Evolutionary conservation across 2,797 vertebrate genomes (phyloP).

Genomic region (Oophaga sylvatica): DNA sequence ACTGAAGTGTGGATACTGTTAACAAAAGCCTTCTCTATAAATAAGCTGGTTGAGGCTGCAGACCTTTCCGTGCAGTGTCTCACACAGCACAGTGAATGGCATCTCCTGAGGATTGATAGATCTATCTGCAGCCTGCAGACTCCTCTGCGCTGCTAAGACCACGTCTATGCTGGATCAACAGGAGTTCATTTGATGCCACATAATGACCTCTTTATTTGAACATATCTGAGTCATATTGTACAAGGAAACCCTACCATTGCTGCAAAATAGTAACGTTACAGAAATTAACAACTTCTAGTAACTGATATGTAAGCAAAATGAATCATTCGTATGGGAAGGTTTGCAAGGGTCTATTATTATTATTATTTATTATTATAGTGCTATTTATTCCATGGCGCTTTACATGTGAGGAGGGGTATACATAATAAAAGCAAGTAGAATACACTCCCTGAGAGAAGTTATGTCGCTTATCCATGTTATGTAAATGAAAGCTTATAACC

Average conservation of each 20-base stretch:
- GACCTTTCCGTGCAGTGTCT: conserved; percentile 12
- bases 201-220: conserved; percentile 26
- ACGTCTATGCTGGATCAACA: conserved; percentile 18
- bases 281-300: background rate
- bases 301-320: background rate
- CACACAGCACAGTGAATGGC: conserved; percentile 23
- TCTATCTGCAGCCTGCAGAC: conserved; percentile 14
- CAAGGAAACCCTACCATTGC: background rate
- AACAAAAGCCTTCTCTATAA: conserved; percentile 30
- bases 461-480: too few relatives aligned
- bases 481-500: too few relatives aligned
- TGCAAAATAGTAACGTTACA: background rate
- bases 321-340: background rate
- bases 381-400: too few relatives aligned
- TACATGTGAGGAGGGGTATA: too few relatives aligned
- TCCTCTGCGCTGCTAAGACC: conserved; percentile 1
- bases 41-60: background rate
- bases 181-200: conserved; percentile 7
- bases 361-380: too few relatives aligned
- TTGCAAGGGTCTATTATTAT: background rate
- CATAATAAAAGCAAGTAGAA: too few relatives aligned
- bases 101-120: background rate
- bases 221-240: background rate
- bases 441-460: too few relatives aligned
- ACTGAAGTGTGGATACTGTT: background rate